Evolutionary conservation across 1,140 invertebrate genomes (phyloP), one percentile per base, ranked within the genome.

Genomic region (Hyles vespertilio): DNA sequence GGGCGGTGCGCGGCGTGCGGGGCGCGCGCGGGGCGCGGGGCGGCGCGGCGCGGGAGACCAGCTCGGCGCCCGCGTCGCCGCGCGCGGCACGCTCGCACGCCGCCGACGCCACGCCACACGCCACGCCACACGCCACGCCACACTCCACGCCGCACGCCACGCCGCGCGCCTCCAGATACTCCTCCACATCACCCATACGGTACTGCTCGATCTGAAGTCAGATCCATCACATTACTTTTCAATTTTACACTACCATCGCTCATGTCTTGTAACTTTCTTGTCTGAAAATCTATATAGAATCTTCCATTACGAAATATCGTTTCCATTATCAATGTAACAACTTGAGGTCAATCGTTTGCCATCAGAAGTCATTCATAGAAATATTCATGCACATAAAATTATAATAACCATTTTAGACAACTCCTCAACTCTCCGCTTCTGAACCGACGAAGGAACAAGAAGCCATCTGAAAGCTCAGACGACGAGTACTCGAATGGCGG

Each of bases 391-490:
- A 40, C 36, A 5, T 40, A 5, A 8, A 40, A 40, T 40, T 40
- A 61, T 51, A 36, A 44, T 59, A 63, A 44, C 33, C 40, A 47
- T 58, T 70, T 69, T n/a, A 93, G 92, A 74, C 93, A 95, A 70
- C 89, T 97, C 43, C 91, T 96, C 34, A 96, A 95, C 84, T 95
- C 94, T 1, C 96, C 96, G 1, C 86, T 97, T 7, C 77, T 97
- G 33, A 94, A 92, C 60, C 91, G 95, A 59, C 91, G 94, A 63
- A 91, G 93, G 59, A 92, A 94, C 62, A 95, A 95, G 74, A 92
- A 93, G 79, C 92, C 93, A 34, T 92, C 94, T 12, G 96, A 98
- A 74, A 96, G 95, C 84, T 97, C 96, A 0, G 96, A 97, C 73
- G 96, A 97, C 72, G 96, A 97, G 76, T 92, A 92, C 10, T 91